These are phyloP conservation scores for Pomacea canaliculata DNA, from an alignment of 2,888 invertebrate species.

Conservation along the genomic window DNA sequence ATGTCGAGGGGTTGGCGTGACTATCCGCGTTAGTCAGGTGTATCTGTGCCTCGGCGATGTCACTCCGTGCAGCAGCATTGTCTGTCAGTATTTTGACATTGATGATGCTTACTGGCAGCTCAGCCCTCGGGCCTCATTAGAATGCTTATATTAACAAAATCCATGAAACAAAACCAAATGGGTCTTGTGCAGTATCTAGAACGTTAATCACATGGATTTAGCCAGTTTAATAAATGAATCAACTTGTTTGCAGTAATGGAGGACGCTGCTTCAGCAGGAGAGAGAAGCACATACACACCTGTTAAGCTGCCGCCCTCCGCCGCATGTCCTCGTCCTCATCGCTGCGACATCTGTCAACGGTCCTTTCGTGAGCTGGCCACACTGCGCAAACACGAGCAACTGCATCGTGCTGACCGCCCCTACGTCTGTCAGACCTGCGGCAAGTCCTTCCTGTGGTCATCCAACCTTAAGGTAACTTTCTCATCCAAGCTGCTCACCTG, in stretches of 20 bases:
- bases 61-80: no score
- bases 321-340: constrained; percentile 54
- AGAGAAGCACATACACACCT: constrained; percentile 11
- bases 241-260: constrained; percentile 46
- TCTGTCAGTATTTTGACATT: no score
- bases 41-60: no score
- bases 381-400: constrained; percentile 60
- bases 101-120: no score
- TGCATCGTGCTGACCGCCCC: constrained; percentile 60
- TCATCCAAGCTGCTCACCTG: not conserved
- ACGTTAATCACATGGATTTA: no score
- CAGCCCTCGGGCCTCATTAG: no score
- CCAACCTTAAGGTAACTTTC: constrained; percentile 51
- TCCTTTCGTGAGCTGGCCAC: constrained; percentile 61
- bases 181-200: no score
- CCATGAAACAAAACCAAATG: no score
- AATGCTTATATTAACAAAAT: no score
- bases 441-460: constrained; percentile 63
- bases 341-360: constrained; percentile 60
- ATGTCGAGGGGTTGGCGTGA: no score
- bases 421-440: constrained; percentile 61
- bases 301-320: constrained; percentile 28
- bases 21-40: no score
- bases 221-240: not conserved
- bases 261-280: constrained; percentile 29